Evolutionary conservation across 2,888 invertebrate genomes (phyloP), one percentile per base, ranked within the genome.

Genomic region (Odontocolon sp.): DNA sequence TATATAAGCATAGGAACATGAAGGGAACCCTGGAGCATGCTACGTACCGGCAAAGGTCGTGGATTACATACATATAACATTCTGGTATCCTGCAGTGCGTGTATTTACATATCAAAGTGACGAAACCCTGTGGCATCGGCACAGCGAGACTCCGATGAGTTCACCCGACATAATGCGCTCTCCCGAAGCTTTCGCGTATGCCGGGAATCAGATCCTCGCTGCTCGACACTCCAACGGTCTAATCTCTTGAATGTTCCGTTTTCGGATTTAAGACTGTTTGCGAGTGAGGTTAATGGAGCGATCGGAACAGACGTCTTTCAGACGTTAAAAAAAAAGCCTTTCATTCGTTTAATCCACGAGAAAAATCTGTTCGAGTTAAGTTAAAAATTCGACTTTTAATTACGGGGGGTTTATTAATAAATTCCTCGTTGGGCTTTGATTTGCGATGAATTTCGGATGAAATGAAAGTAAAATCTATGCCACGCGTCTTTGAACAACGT

Each of bases 81-180:
- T 76, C 47, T 69, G 81, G 79, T 82, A 84, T 83, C 87, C 87
- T 82, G 85, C 84, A 82, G 86, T 80, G 87, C 84, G 87, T 86
- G 79, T 90, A 90, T 90, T 90, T 90, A 88, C 90, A 90, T 90
- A 89, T 90, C 90, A 90, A 90, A 90, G 90, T 90, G 88, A 87
- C 84, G 83, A 70, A 76, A 79, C 78, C 74, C 77, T 77, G 57
- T 45, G 70, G 61, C 74, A 72, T 70, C 73, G 50, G 64, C 70
- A 73, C 75, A 75, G 63, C 63, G 70, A 50, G 75, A 69, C 66
- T 63, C 38, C 52, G 36, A 61, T 67, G 61, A 54, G 70, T 63
- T 72, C 68, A 57, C 75, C 59, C 57, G 79, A 80, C 76, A 80
- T 76, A 81, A 81, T 79, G 73, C 31, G 11, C 63, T 42, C 16